These are phyloP conservation scores for Leucophora obtusa DNA, from an alignment of 2,888 invertebrate genomes.

Conservation along the genomic window DNA sequence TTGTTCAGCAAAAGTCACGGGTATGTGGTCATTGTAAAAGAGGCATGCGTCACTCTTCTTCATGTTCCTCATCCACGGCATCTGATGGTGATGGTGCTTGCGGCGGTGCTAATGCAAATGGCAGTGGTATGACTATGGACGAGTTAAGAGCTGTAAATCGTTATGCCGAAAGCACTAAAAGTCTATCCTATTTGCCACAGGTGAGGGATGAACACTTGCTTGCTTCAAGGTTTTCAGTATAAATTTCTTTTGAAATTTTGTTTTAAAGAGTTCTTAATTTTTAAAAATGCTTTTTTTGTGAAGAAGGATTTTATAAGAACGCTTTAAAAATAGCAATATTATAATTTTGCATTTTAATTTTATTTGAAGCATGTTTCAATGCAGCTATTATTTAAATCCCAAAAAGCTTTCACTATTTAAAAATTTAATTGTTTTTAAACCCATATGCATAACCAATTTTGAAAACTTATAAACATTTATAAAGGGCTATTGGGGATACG, in stretches of 20 bases:
- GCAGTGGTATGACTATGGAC: conserved; percentile 85
- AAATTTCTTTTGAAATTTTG: conserved; percentile 65
- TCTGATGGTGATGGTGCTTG: conserved; percentile 69
- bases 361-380: not conserved
- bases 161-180: conserved; percentile 94
- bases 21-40: conserved; percentile 77
- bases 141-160: conserved; percentile 91
- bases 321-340: conserved; percentile 41
- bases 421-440: too few species aligned
- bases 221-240: conserved; percentile 78
- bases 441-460: too few species aligned
- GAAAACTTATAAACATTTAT: too few species aligned
- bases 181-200: conserved; percentile 93
- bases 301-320: conserved; percentile 43
- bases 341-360: not conserved
- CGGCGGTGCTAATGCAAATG: conserved; percentile 73
- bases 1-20: conserved; percentile 57
- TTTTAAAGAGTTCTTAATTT: not conserved
- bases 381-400: not conserved
- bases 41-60: conserved; percentile 77
- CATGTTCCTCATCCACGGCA: conserved; percentile 82
- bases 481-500: too few species aligned
- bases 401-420: not conserved
- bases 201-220: conserved; percentile 82
- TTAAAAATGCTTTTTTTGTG: conserved; percentile 35